A percentile compares a stretch with the other conserved stretches of the same genome.
Evolutionary conservation across 2,888 invertebrate genomes (phyloP).

Genomic region (Lithophane leautieri): DNA sequence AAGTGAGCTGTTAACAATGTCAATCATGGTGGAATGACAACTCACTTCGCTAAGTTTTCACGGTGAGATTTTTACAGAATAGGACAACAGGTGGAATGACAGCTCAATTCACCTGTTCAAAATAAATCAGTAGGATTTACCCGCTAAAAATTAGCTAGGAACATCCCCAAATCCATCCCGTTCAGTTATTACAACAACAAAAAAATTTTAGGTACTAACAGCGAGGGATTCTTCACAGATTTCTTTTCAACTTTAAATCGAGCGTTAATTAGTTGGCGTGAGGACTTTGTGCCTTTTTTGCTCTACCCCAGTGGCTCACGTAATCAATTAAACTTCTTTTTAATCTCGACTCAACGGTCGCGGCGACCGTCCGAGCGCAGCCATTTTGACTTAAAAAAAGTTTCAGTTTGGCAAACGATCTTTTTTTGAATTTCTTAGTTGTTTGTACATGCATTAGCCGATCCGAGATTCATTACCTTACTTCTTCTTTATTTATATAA

Average conservation of each 20-base stretch:
- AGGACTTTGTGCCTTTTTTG: slow-evolving; percentile 71
- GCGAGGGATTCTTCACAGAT: slow-evolving; percentile 71
- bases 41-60: too few species aligned
- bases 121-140: neutral
- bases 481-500: neutral
- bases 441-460: slow-evolving; percentile 13
- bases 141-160: neutral
- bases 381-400: slow-evolving; percentile 65
- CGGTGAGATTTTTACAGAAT: too few species aligned
- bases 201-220: slow-evolving; percentile 41
- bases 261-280: slow-evolving; percentile 77
- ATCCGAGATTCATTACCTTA: slow-evolving; percentile 2
- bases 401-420: slow-evolving; percentile 37
- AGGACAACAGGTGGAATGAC: too few species aligned
- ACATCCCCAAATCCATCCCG: slow-evolving; percentile 11
- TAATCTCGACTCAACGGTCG: slow-evolving; percentile 68
- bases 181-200: slow-evolving; percentile 51
- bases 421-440: slow-evolving; percentile 38
- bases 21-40: neutral
- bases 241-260: slow-evolving; percentile 77
- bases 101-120: too few species aligned
- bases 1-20: neutral
- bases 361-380: slow-evolving; percentile 52
- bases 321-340: slow-evolving; percentile 79
- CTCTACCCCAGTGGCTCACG: slow-evolving; percentile 69